phyloP scores from a whole-genome alignment of 2,113 vertebrate genomes.

The Saguinus imperator region DNA sequence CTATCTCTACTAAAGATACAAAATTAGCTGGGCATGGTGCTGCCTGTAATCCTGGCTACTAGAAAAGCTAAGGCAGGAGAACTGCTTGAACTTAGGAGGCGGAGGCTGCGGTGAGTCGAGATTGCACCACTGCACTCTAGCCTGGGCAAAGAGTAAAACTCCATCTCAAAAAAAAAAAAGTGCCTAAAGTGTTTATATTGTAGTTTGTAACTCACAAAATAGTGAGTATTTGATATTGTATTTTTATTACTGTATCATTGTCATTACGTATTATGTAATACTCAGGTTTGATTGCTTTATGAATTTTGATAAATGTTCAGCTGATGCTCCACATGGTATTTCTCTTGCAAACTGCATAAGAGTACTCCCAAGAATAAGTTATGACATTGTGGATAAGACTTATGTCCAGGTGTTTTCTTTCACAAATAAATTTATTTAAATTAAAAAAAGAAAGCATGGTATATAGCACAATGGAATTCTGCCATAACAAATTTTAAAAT shows the following conservation, averaged over 20 bases:
- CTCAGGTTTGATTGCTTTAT: constrained; percentile 52
- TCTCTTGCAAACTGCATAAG: background rate
- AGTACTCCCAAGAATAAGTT: constrained; percentile 47
- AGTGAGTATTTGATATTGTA: constrained; percentile 67
- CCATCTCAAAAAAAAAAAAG: constrained; percentile 16
- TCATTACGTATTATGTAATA: constrained; percentile 34
- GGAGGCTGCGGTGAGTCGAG: too few species aligned
- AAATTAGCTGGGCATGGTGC: too few species aligned
- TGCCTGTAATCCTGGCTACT: too few species aligned
- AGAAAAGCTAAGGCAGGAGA: too few species aligned
- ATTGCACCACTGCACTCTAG: too few species aligned
- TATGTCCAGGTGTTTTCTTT: constrained; percentile 54
- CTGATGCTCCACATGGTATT: background rate
- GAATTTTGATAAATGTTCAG: constrained; percentile 67
- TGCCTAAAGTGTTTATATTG: constrained; percentile 66
- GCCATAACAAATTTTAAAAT: too few species aligned
- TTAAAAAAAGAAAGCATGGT: background rate
- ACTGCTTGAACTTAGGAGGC: too few species aligned
- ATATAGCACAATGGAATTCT: too few species aligned
- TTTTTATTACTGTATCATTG: constrained; percentile 77
- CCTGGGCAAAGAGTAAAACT: too few species aligned
- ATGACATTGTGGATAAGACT: constrained; percentile 63
- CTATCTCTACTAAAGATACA: too few species aligned
- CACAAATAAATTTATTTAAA: constrained; percentile 74
- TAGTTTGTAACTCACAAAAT: constrained; percentile 68